phyloP scores from a whole-genome alignment of 2,888 invertebrate genomes.

The Drosophila demipolita region DNA sequence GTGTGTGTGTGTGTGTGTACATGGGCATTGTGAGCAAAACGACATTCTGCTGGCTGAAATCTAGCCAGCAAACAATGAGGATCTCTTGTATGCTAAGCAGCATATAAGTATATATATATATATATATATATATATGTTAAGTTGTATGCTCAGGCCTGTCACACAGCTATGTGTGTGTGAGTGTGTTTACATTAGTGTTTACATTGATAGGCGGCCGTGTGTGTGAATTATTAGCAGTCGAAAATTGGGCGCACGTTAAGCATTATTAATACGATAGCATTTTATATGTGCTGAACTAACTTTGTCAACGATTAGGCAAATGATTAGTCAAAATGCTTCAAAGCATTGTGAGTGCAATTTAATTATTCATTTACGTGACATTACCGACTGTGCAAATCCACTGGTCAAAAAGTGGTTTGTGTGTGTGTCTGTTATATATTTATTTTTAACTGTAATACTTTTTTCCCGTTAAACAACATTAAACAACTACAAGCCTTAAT shows the following conservation, averaged over 20 bases:
- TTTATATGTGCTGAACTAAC: conserved; percentile 21
- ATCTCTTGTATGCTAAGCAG: conserved; percentile 29
- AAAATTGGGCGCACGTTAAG: conserved; percentile 8
- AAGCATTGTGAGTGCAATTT: not conserved
- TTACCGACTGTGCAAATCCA: not conserved
- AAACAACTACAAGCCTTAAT: not conserved
- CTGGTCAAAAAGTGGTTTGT: conserved; percentile 3
- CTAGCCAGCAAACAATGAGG: conserved; percentile 8
- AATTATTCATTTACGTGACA: conserved; percentile 45
- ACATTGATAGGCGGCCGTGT: conserved; percentile 35
- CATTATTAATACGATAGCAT: conserved; percentile 3
- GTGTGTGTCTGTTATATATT: not conserved
- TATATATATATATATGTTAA: not conserved
- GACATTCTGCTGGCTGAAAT: conserved; percentile 6
- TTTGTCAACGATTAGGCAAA: conserved; percentile 20
- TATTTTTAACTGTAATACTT: not conserved
- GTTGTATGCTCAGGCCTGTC: conserved; percentile 21
- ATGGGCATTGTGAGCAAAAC: conserved; percentile 16
- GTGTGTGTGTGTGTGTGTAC: not conserved
- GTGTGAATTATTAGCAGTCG: conserved; percentile 52
- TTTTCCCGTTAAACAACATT: not conserved
- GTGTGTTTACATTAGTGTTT: conserved; percentile 31
- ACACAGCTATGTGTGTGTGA: not conserved
- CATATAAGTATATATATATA: not conserved
- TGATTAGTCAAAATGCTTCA: conserved; percentile 32